Base-by-base conservation (phyloP, 2,113 vertebrate species). In the Aramus guarauna region DNA sequence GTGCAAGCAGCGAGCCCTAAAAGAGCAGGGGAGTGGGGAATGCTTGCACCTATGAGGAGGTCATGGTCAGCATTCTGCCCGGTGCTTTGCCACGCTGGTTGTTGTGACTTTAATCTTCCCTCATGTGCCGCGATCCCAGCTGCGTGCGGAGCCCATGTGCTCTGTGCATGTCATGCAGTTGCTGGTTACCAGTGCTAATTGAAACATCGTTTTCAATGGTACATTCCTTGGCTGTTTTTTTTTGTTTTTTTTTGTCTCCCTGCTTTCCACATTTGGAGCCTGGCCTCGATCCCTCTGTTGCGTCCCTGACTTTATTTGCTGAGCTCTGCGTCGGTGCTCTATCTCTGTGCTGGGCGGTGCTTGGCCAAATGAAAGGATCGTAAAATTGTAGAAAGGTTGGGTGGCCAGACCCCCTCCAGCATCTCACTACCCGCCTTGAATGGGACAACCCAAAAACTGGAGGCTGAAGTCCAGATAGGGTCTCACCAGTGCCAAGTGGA, bases 41-140 rank as follows among this genome's bases (percentile, higher is more conserved):
- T 7, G 52, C 41, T 37, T 2, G 1, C 1, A 0, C 1, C 0
- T 2, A 1, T 0, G 1, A 68, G 26, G 36, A 15, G 58, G 26
- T 45, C 4, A 1, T 0, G 0, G 39, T 3, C 3, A 0, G 36
- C 62, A 24, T 43, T 47, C 45, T 30, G 45, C 59, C 66, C 4
- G 3, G 45, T 1, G 1, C 39, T 22, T 34, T 26, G 68, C 88
- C 22, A 2, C 7, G 21, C 52, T 22, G 48, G 17, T 67, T 14
- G 16, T 14, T 32, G 4, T 37, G 72, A 26, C 68, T 67, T 13
- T 3, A 0, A 32, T 53, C 29, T 76, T 10, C 37, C 78, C 55
- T 41, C 18, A 0, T 45, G 83, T 41, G 85, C 77, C 21, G 0
- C 1, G 3, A 12, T 59, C 26, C 3, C 2, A 4, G 73, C 88